Conservation (phyloP, 2,113 vertebrate species). For the Hippolais icterina region DNA sequence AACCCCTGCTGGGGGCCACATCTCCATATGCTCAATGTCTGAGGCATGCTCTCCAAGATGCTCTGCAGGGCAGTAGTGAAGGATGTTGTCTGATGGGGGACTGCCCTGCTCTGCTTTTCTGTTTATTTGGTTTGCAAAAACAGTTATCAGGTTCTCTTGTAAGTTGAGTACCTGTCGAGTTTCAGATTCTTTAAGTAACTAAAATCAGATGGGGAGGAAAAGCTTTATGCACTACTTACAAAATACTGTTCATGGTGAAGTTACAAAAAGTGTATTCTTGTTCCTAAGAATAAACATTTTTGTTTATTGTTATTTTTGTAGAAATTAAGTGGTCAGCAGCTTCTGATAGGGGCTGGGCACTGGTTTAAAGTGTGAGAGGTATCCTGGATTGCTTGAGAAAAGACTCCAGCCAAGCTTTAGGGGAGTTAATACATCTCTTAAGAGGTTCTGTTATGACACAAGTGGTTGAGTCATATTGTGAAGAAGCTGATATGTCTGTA, state of each 20-base stretch:
- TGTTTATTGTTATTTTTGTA: background rate
- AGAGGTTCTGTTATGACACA: background rate
- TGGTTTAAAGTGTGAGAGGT: background rate
- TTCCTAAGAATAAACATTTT: background rate
- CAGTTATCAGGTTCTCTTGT: background rate
- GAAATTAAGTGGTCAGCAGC: background rate
- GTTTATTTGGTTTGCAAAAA: background rate
- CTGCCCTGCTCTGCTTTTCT: background rate
- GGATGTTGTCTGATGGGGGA: background rate
- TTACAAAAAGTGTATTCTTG: background rate
- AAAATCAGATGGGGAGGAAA: background rate
- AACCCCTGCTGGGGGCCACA: background rate
- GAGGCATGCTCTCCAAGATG: background rate
- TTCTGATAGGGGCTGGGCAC: background rate
- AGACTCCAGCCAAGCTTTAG: background rate
- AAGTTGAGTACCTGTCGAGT: background rate
- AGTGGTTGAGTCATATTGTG: background rate
- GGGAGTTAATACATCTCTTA: background rate
- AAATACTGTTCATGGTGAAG: background rate
- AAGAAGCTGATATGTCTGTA: background rate
- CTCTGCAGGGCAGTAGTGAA: background rate
- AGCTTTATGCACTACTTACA: background rate
- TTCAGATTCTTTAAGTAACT: background rate
- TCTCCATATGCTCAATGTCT: background rate
- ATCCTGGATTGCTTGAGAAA: background rate